Percentiles rank a stretch among this genome's conserved stretches.
These are phyloP conservation scores for Echinarachnius parma DNA, from an alignment of 53 echinoderm and acorn worm genomes.

Conservation along the genomic window DNA sequence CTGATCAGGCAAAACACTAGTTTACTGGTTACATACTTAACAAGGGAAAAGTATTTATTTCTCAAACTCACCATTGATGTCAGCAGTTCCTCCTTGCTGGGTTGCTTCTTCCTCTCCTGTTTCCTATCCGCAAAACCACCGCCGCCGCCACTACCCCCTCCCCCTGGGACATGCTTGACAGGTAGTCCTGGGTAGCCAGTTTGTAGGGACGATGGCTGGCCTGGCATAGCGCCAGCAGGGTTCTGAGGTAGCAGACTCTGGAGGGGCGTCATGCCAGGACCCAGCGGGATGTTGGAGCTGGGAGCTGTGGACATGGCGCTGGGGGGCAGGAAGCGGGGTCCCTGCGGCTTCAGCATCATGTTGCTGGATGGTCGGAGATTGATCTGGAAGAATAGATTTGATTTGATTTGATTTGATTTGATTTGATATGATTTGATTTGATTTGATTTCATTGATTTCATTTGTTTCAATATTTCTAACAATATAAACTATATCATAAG, in stretches of 20 bases:
- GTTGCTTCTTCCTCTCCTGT: constrained; percentile 64
- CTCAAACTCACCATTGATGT: constrained; percentile 62
- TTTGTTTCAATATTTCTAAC: too few relatives aligned
- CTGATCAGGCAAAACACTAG: too few relatives aligned
- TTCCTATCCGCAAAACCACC: constrained; percentile 49
- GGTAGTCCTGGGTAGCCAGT: constrained; percentile 70
- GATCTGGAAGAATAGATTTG: constrained; percentile 67
- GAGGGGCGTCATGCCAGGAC: constrained; percentile 29
- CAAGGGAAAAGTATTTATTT: too few relatives aligned
- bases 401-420: too few relatives aligned
- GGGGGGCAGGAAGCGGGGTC: constrained; percentile 81
- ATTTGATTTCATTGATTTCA: too few relatives aligned
- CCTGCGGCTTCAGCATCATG: constrained; percentile 88
- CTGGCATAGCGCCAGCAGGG: not conserved
- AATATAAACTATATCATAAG: too few relatives aligned
- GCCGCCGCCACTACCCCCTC: constrained; percentile 14
- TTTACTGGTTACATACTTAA: too few relatives aligned
- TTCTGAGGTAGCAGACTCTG: constrained; percentile 29
- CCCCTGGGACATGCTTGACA: constrained; percentile 44
- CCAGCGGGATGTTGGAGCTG: constrained; percentile 44
- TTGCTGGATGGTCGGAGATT: constrained; percentile 73
- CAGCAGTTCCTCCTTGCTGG: constrained; percentile 74
- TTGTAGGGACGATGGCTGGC: constrained; percentile 54
- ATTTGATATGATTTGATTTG: too few relatives aligned
- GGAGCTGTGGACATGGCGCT: constrained; percentile 72